Conservation (phyloP, 2,888 invertebrate genomes). For the Podabrus alpinus region DNA sequence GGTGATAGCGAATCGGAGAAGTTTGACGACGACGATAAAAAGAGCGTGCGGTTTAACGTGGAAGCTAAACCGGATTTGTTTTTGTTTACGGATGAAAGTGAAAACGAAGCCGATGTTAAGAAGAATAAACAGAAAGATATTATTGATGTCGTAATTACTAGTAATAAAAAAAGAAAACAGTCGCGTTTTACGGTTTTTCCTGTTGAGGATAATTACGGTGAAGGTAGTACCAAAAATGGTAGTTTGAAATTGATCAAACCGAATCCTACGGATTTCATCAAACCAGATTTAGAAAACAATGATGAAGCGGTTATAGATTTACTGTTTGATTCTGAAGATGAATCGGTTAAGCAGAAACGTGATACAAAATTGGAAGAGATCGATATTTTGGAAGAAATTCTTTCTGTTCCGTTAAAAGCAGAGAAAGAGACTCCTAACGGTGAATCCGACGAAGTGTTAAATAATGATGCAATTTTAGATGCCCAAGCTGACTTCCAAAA, state of each 20-base stretch:
- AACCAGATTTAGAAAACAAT: conserved; percentile 62
- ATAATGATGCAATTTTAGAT: background rate
- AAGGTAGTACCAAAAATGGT: background rate
- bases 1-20: conserved; percentile 44
- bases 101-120: conserved; percentile 45
- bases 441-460: background rate
- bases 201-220: conserved; percentile 35
- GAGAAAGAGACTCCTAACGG: background rate
- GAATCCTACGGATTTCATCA: conserved; percentile 63
- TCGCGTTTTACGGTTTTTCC: conserved; percentile 46
- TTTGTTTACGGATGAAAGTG: conserved; percentile 50
- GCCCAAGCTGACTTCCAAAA: conserved; percentile 45
- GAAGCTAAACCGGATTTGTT: conserved; percentile 57
- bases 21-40: conserved; percentile 72
- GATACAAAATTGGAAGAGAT: background rate
- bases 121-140: conserved; percentile 39
- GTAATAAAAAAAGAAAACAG: conserved; percentile 34
- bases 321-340: conserved; percentile 60
- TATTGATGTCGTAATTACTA: conserved; percentile 44
- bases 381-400: background rate
- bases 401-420: background rate
- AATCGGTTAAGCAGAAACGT: conserved; percentile 47
- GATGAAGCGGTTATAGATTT: conserved; percentile 45
- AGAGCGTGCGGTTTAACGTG: conserved; percentile 73
- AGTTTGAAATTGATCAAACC: conserved; percentile 60